A percentile compares a stretch with the other conserved stretches of the same genome.
Conservation (phyloP, 2,113 vertebrate genomes). For the Centropristis striata region DNA sequence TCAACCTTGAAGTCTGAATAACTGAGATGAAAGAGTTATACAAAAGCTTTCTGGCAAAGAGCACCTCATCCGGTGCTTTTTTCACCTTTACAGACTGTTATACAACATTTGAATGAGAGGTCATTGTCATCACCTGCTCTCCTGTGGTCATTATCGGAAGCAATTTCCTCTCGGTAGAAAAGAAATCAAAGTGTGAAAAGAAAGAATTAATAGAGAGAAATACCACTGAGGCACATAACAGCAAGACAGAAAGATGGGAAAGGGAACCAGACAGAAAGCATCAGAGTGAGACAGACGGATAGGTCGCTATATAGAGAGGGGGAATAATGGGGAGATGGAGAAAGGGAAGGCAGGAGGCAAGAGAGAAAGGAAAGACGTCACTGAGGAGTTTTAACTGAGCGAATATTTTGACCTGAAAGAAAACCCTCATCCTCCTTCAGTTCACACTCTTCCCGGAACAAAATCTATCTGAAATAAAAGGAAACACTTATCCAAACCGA, state of each 20-base stretch:
- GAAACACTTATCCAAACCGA: constrained; percentile 60
- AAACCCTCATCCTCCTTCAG: constrained; percentile 10
- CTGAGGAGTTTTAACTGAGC: neutral
- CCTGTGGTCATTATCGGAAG: constrained; percentile 32
- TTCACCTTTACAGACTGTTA: constrained; percentile 24
- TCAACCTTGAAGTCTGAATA: neutral
- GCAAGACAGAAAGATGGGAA: constrained; percentile 22
- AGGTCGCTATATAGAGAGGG: neutral
- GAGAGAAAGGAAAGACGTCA: constrained; percentile 25
- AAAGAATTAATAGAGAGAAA: constrained; percentile 34
- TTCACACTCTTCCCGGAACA: constrained; percentile 58
- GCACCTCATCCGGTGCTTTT: neutral
- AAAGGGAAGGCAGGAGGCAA: constrained; percentile 7
- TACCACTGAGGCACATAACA: constrained; percentile 13
- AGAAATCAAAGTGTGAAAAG: constrained; percentile 36
- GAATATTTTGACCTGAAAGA: constrained; percentile 55
- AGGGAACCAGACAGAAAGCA: neutral
- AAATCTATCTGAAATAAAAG: constrained; percentile 46
- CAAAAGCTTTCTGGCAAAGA: constrained; percentile 5
- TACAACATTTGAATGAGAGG: constrained; percentile 37
- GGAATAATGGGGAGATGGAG: constrained; percentile 19
- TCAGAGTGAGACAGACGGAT: constrained; percentile 10
- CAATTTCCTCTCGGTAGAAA: constrained; percentile 57
- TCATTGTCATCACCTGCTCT: constrained; percentile 35
- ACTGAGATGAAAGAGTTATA: constrained; percentile 12